Base-by-base conservation (phyloP, 2,888 invertebrate species). In the Polyploca ridens region DNA sequence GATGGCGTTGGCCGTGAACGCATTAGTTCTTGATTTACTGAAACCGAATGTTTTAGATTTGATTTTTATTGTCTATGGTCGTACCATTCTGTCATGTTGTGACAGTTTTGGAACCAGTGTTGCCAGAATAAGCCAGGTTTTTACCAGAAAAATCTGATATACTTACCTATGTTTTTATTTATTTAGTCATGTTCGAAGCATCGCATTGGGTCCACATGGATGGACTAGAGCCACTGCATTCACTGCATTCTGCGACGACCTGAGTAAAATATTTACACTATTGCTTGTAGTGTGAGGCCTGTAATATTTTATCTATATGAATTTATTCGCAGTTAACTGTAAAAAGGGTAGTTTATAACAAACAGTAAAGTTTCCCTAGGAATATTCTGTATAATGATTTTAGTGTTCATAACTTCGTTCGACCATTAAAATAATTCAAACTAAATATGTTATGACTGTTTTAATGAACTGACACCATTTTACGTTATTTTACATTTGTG, bases 41-140 rank as follows among this genome's bases (percentile, higher is more conserved):
- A 14, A 16, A 7, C 16, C 16, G 16, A 16, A 49, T n/a, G 49
- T n/a, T 49, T 49, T 49, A 49, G 16, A 49, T 46, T 14, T 46
- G 46, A 46, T 54, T 54, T 46, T 54, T 54, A 54, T 54, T 54
- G 14, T 54, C 54, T 54, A 54, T 54, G 54, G 16, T 54, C 54
- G 54, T 10, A 19, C n/a, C 6, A 7, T 46, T 6, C n/a, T n/a
- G 46, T 46, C 41, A 41, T 13, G 13, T 13, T 3, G 41, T 41
- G 41, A 41, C 13, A 41, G 13, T 41, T 41, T 41, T 49, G 49
- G 49, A 16, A 19, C 16, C 19, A 7, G 54, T 54, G 19, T 54
- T 54, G 54, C 54, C 10, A 54, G 49, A 2, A 2, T 19, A 54
- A 54, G 16, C 19, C 19, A 19, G 49, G 13, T 54, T 16, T 19